Percentiles rank a stretch among this genome's conserved stretches.
These are phyloP conservation scores for Telmatherina bonti DNA, from an alignment of 2,797 vertebrate species.

Conservation along the genomic window DNA sequence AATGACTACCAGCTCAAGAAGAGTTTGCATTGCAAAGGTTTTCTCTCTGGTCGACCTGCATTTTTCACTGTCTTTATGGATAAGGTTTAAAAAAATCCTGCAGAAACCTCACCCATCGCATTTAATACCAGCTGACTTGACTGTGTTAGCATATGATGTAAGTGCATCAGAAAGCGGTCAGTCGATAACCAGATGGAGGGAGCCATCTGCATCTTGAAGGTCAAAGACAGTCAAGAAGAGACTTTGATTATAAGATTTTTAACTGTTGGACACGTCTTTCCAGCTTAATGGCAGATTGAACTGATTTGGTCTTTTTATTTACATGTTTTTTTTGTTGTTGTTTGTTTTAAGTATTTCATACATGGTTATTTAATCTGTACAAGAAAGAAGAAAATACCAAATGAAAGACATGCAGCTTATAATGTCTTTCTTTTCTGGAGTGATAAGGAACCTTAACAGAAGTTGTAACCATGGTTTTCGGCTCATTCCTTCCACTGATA, in stretches of 20 bases:
- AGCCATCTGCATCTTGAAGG: constrained; percentile 40
- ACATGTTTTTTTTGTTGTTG: constrained; percentile 24
- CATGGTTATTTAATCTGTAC: constrained; percentile 16
- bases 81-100: constrained; percentile 12
- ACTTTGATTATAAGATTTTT: constrained; percentile 12
- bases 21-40: too few species aligned
- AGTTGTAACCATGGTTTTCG: constrained; percentile 49
- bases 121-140: constrained; percentile 22
- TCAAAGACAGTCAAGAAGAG: constrained; percentile 38
- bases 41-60: not conserved
- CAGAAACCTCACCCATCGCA: constrained; percentile 11
- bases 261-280: constrained; percentile 28
- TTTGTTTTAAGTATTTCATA: too few species aligned
- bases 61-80: not conserved
- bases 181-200: constrained; percentile 28
- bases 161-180: constrained; percentile 38
- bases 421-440: constrained; percentile 45
- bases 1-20: not conserved
- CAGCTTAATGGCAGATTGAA: constrained; percentile 13
- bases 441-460: constrained; percentile 58
- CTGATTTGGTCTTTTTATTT: constrained; percentile 14
- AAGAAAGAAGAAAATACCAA: constrained; percentile 17
- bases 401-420: constrained; percentile 25
- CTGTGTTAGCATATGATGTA: constrained; percentile 29
- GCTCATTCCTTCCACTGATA: constrained; percentile 61